Conservation (phyloP, 1,140 invertebrate species). For the Nebria ingens region DNA sequence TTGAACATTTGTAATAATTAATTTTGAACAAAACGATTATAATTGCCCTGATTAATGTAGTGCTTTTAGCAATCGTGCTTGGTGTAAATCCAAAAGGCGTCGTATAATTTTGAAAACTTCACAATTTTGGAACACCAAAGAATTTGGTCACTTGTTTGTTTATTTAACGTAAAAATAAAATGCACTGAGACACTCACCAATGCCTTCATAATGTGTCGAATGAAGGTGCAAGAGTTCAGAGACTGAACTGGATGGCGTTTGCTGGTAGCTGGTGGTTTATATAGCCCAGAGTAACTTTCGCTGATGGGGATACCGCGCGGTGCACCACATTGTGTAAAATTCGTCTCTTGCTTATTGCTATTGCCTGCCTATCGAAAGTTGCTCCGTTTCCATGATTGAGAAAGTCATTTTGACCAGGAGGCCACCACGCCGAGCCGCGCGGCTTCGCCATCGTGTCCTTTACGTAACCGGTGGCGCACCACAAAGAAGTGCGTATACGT, state of each 20-base stretch:
- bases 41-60: conserved; percentile 2
- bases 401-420: conserved; percentile 28
- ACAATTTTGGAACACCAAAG: too few species aligned
- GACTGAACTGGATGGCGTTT: conserved; percentile 60
- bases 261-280: conserved; percentile 47
- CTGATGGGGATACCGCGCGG: conserved; percentile 20
- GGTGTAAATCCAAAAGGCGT: too few species aligned
- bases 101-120: too few species aligned
- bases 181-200: conserved; percentile 40
- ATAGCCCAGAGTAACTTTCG: conserved; percentile 44
- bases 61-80: too few species aligned
- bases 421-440: too few species aligned
- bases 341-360: conserved; percentile 21
- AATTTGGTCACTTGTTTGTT: conserved; percentile 4
- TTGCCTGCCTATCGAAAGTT: too few species aligned
- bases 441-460: conserved; percentile 37
- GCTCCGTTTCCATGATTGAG: conserved; percentile 29
- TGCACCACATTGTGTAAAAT: conserved; percentile 21
- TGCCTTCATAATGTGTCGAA: conserved; percentile 41
- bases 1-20: conserved; percentile 9
- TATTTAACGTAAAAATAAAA: too few species aligned
- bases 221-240: conserved; percentile 43
- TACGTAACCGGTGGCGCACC: conserved; percentile 21
- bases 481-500: conserved; percentile 5
- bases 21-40: conserved; percentile 2